phyloP scores from a whole-genome alignment of 2,797 vertebrate species.

The Austrolebias charrua region DNA sequence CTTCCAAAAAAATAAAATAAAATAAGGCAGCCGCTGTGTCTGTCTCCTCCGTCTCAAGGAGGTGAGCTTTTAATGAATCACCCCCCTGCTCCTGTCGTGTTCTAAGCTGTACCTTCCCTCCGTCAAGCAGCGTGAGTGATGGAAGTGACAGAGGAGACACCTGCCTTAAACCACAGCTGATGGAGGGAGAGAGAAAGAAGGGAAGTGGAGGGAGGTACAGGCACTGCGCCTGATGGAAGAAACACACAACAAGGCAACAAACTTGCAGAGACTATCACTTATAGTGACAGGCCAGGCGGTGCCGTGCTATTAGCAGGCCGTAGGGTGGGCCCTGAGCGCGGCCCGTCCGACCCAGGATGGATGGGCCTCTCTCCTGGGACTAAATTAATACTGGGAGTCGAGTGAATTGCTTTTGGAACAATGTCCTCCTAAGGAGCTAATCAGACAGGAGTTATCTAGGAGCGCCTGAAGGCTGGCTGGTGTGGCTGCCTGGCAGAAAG shows the following conservation, averaged over 20 bases:
- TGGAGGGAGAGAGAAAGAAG: slow-evolving; percentile 45
- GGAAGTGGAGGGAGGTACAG: slow-evolving; percentile 31
- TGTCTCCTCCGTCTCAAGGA: slow-evolving; percentile 44
- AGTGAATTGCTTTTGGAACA: slow-evolving; percentile 82
- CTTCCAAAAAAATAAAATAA: neutral
- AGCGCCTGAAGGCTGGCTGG: slow-evolving; percentile 70
- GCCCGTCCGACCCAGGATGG: slow-evolving; percentile 73
- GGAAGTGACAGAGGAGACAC: slow-evolving; percentile 71
- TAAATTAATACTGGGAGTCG: slow-evolving; percentile 82
- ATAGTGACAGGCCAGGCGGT: slow-evolving; percentile 77
- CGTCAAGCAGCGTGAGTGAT: slow-evolving; percentile 73
- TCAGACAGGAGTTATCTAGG: slow-evolving; percentile 78
- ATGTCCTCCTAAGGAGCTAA: slow-evolving; percentile 80
- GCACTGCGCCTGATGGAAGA: slow-evolving; percentile 61
- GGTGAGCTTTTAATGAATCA: slow-evolving; percentile 64
- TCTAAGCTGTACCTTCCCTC: slow-evolving; percentile 60
- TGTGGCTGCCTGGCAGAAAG: slow-evolving; percentile 60
- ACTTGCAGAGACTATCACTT: slow-evolving; percentile 78
- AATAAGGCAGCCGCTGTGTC: slow-evolving; percentile 24
- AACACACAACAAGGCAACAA: slow-evolving; percentile 70
- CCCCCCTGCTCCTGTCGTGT: slow-evolving; percentile 41
- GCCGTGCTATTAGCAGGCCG: slow-evolving; percentile 77
- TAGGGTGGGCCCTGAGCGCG: slow-evolving; percentile 63
- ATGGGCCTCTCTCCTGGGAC: slow-evolving; percentile 77
- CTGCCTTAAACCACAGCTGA: slow-evolving; percentile 66